These are phyloP conservation scores for Bemisia tabaci DNA, from an alignment of 1,140 invertebrate species.

Conservation along the genomic window DNA sequence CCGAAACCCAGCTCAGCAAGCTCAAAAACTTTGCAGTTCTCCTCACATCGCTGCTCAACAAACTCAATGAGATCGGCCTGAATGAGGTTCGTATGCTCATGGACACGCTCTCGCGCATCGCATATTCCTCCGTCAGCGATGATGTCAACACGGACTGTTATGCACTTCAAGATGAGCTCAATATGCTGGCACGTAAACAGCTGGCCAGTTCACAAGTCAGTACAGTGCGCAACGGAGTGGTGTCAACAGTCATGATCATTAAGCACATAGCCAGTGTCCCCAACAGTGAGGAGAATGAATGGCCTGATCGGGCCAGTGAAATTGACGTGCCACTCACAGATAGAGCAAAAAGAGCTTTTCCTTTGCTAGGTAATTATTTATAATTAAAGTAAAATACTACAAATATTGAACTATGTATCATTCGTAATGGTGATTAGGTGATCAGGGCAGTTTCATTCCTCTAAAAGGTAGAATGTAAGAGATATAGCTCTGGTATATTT, in stretches of 20 bases:
- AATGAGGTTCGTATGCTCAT: conserved; percentile 38
- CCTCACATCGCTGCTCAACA: conserved; percentile 36
- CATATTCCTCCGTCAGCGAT: conserved; percentile 33
- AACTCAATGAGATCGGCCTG: conserved; percentile 38
- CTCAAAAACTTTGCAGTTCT: conserved; percentile 18
- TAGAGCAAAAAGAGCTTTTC: conserved; percentile 20
- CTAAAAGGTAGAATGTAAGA: too few relatives aligned
- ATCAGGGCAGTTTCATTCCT: too few relatives aligned
- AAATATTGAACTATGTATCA: too few relatives aligned
- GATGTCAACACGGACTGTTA: conserved; percentile 28
- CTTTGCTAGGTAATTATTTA: conserved; percentile 19
- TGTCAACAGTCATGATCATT: conserved; percentile 35
- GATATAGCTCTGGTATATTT: too few relatives aligned
- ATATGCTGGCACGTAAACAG: conserved; percentile 45
- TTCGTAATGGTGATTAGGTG: too few relatives aligned
- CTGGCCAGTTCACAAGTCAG: conserved; percentile 32
- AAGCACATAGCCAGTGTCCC: conserved; percentile 30
- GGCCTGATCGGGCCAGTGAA: conserved; percentile 21
- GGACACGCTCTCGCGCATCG: conserved; percentile 38
- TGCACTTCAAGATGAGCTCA: conserved; percentile 41
- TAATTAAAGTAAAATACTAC: too few relatives aligned
- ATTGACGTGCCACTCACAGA: conserved; percentile 12
- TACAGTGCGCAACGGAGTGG: conserved; percentile 33
- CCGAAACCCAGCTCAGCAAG: conserved; percentile 16
- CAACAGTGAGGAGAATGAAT: conserved; percentile 23